Percentiles rank a stretch among this genome's conserved stretches.
These are phyloP conservation scores for Cheiracanthium punctorium DNA, from an alignment of 2,888 invertebrate genomes.

Conservation along the genomic window DNA sequence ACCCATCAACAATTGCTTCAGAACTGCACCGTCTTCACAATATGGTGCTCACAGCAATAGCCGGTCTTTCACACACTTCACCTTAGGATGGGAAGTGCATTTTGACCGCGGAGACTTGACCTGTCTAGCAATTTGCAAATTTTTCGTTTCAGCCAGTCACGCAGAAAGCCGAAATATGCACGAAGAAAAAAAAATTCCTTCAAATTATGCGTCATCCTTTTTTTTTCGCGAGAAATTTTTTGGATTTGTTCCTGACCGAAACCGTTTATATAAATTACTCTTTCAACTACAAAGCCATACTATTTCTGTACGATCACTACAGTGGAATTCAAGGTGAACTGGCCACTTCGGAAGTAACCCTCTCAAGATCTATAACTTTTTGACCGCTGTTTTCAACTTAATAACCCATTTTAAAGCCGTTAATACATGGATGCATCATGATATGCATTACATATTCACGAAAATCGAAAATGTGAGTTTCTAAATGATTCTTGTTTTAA, in stretches of 20 bases:
- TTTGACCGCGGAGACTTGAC: conserved; percentile 16
- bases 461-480: no score
- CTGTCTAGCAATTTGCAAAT: conserved; percentile 41
- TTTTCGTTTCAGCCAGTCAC: conserved; percentile 37
- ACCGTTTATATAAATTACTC: background rate
- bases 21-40: background rate
- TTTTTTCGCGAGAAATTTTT: conserved; percentile 3
- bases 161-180: conserved; percentile 17
- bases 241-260: background rate
- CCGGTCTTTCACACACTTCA: conserved; percentile 14
- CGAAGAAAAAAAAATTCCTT: conserved; percentile 2
- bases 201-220: conserved; percentile 4
- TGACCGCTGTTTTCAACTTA: background rate
- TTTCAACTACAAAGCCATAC: background rate
- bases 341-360: background rate
- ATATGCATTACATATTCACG: no score
- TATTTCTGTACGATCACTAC: background rate
- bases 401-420: no score
- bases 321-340: background rate
- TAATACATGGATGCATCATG: no score
- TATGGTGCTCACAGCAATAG: background rate
- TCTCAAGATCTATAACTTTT: background rate
- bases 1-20: background rate
- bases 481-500: no score
- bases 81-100: conserved; percentile 7